Evolutionary conservation across 2,113 vertebrate genomes (phyloP).

Genomic region (Uria lomvia): DNA sequence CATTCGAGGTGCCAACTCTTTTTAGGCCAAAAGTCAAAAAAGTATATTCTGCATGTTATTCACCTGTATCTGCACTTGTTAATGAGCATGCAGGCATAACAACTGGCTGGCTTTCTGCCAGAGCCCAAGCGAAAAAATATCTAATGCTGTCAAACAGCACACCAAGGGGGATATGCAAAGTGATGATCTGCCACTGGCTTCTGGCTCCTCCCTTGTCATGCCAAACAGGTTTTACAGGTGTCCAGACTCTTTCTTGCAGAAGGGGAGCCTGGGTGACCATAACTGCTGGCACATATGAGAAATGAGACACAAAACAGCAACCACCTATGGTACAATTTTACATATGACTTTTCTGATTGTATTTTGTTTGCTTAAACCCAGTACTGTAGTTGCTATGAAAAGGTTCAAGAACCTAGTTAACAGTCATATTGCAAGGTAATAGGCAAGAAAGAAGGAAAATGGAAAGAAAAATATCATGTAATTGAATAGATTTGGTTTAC

Average conservation of each 20-base stretch:
- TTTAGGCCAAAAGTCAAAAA: not conserved
- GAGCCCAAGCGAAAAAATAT: not conserved
- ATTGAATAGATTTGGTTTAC: not conserved
- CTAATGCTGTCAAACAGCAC: not conserved
- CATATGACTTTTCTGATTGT: not conserved
- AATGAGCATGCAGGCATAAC: not conserved
- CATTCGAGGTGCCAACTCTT: not conserved
- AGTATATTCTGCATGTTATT: not conserved
- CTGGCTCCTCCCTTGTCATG: not conserved
- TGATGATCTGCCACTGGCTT: not conserved
- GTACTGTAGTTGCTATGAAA: not conserved
- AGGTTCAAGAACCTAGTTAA: not conserved
- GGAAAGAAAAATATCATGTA: not conserved
- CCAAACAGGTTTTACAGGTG: not conserved
- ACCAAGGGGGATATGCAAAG: not conserved
- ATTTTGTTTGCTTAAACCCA: not conserved
- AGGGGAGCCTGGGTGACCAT: not conserved
- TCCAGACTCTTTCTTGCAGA: not conserved
- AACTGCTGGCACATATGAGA: not conserved
- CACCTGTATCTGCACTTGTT: not conserved
- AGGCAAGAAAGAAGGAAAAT: not conserved
- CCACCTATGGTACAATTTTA: not conserved
- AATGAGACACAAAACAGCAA: not conserved
- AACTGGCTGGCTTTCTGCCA: not conserved
- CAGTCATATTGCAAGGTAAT: not conserved